phyloP scores from a whole-genome alignment of 2,113 vertebrate genomes.

The Hemichromis elongatus region DNA sequence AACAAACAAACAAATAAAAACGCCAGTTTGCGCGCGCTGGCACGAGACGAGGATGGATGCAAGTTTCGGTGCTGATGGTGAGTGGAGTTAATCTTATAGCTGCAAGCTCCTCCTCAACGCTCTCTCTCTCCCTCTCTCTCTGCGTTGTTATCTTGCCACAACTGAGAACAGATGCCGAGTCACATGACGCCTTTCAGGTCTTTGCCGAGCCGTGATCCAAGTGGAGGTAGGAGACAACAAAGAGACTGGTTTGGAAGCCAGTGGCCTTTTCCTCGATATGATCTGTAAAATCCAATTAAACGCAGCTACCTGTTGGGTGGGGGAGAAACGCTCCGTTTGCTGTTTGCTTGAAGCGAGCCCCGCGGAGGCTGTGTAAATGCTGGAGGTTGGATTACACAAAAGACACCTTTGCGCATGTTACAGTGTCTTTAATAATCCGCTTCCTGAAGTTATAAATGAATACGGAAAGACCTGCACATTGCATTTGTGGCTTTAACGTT shows the following conservation, averaged over 20 bases:
- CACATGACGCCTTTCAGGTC: constrained; percentile 64
- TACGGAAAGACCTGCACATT: not conserved
- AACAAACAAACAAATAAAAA: not conserved
- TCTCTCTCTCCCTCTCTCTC: not conserved
- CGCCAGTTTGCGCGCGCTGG: not conserved
- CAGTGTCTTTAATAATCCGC: not conserved
- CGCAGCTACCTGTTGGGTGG: not conserved
- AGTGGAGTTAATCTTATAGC: constrained; percentile 40
- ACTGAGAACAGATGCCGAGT: constrained; percentile 64
- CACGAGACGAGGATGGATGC: not conserved
- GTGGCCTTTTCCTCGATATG: not conserved
- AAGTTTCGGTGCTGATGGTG: constrained; percentile 63
- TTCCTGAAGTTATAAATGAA: not conserved
- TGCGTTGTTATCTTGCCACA: constrained; percentile 57
- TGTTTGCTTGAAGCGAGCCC: not conserved
- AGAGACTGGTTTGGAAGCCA: not conserved
- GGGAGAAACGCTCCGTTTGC: not conserved
- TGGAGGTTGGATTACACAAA: not conserved
- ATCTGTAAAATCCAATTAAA: not conserved
- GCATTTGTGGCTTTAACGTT: not conserved
- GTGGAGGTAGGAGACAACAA: constrained; percentile 23
- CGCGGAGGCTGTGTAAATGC: not conserved
- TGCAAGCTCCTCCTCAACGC: constrained; percentile 56
- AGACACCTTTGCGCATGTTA: not conserved
- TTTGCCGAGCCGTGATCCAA: constrained; percentile 19